phyloP scores from a whole-genome alignment of 2,113 vertebrate species.

The Plecotus auritus region DNA sequence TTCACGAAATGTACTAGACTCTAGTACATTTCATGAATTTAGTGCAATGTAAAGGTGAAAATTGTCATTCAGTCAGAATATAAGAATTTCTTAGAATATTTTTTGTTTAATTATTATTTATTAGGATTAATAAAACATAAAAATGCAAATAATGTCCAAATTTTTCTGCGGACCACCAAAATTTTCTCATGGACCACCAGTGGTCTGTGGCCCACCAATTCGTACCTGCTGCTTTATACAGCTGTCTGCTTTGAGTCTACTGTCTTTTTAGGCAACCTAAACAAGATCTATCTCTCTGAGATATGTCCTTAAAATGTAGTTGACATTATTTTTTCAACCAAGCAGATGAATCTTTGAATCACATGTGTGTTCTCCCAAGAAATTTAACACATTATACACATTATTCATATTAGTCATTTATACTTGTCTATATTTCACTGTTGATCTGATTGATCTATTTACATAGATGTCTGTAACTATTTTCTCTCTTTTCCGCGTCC shows the following conservation, averaged over 20 bases:
- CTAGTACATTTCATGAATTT: too few species aligned
- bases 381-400: background rate
- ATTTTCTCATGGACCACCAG: too few species aligned
- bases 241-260: background rate
- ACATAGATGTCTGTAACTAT: background rate
- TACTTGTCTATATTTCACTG: background rate
- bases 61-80: too few species aligned
- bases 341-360: background rate
- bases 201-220: too few species aligned
- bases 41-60: too few species aligned
- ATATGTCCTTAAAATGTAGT: background rate
- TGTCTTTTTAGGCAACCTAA: background rate
- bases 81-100: too few species aligned
- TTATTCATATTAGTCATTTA: background rate
- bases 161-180: too few species aligned
- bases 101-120: too few species aligned
- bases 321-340: background rate
- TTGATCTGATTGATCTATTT: background rate
- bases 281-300: background rate
- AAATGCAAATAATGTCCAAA: too few species aligned
- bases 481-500: too few species aligned
- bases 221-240: background rate
- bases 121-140: too few species aligned
- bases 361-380: background rate
- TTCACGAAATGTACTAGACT: too few species aligned